Evolutionary conservation across 2,113 vertebrate species (phyloP), one percentile per base, ranked within the genome.

Genomic region (rat (Rattus norvegicus)): DNA sequence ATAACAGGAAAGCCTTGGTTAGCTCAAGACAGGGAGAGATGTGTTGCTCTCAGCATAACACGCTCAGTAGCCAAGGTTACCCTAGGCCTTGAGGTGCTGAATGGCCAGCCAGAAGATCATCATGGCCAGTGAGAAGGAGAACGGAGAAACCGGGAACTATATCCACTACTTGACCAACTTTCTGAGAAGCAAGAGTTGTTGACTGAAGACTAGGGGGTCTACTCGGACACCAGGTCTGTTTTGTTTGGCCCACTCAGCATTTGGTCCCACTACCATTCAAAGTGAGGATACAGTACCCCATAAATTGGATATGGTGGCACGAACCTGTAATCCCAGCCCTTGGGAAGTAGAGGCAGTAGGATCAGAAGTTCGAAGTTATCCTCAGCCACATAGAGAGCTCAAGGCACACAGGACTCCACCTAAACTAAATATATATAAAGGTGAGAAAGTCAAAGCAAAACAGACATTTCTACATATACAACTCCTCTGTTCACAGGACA

Each of bases 1-100:
- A 30, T 6, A 80, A 81, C 28, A 86, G 96, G 95, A 43, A 79
- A 39, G 3, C 61, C 70, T 88, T 3, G 3, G 54, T 72, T 3
- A 73, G 73, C 76, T 92, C 54, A 90, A 81, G 93, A 49, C 73
- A 69, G 96, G 90, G 5, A 43, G 69, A 89, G 2, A 77, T 9
- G 61, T 30, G 22, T 2, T 3, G 17, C 3, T 43, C 89, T 89
- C 90, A 26, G 24, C 0, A 3, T 5, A 43, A 49, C 39, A 11
- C 4, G 81, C 81, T 83, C 52, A 77, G 63, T 67, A 92, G 33
- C 3, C 20, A 1, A 22, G 14, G 0, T 28, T 36, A 5, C 65
- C 95, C 26, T 0, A 39, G 22, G 49, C 8, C 12, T 14, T 28
- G n/a, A 61, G 77, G 75, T 3, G 69, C 59, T 61, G 56, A 69